Evolutionary conservation across 2,113 vertebrate genomes (phyloP), one percentile per base, ranked within the genome.

Genomic region (Budorcas taxicolor): DNA sequence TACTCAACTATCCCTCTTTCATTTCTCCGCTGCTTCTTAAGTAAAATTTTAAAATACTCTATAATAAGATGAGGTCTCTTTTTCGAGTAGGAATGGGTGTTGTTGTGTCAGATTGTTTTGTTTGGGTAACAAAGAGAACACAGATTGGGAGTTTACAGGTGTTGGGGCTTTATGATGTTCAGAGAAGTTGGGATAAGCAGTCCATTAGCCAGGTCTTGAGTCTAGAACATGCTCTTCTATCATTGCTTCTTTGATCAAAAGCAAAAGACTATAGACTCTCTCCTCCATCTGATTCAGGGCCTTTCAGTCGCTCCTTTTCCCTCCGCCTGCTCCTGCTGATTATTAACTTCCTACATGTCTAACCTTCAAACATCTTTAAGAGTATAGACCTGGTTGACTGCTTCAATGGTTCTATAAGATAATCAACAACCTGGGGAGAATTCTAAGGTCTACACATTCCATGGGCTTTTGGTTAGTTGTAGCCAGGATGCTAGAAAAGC

Each of bases 241-340:
- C 5, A 4, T 2, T 43, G 21, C 10, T 40, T 45, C 36, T 21
- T 31, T n/a, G 43, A 5, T 19, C 0, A 9, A 40, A 2, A 27
- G 23, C 2, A 5, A 29, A 3, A 29, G 3, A 11, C 19, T 40
- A 36, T 7, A 45, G 23, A 23, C 10, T 64, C 6, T 43, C 29
- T 45, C 3, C 12, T 45, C 19, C 76, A 27, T 64, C 2, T 15
- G 31, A 76, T 52, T 78, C 53, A 45, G 33, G 12, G 19, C 9
- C 25, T 25, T 52, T 50, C 21, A n/a, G 10, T 23, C 0, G 25
- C 5, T 58, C 50, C 3, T 47, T 52, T 74, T 29, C 11, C 3
- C 14, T 36, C 45, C 17, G 1, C 17, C 14, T 43, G n/a, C 19
- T 80, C 64, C 29, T 9, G 4, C 55, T 67, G 25, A 31, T 64